A percentile compares a stretch with the other conserved stretches of the same genome.
These are phyloP conservation scores for Branchipolynoe longqiensis DNA, from an alignment of 2,888 invertebrate species.

Conservation along the genomic window DNA sequence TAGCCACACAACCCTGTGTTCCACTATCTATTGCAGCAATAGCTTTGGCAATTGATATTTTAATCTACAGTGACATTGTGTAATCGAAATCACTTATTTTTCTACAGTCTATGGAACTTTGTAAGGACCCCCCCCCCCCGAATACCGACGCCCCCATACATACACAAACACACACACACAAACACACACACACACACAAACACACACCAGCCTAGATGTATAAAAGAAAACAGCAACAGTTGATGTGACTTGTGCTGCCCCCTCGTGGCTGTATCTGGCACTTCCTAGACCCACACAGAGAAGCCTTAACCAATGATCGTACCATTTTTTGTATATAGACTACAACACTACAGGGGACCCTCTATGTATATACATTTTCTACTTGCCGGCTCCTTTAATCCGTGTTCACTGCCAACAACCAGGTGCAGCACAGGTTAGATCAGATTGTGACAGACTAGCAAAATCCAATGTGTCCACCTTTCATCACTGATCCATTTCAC, in stretches of 20 bases:
- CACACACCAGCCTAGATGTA: conserved; percentile 56
- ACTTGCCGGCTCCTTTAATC: conserved; percentile 34
- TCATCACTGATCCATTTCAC: conserved; percentile 57
- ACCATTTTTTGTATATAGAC: conserved; percentile 53
- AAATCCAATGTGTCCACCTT: conserved; percentile 58
- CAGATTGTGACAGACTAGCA: conserved; percentile 52
- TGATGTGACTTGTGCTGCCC: conserved; percentile 54
- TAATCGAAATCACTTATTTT: conserved; percentile 60
- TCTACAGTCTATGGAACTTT: conserved; percentile 60
- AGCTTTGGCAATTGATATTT: conserved; percentile 55
- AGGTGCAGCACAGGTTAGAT: conserved; percentile 56
- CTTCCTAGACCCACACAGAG: conserved; percentile 35
- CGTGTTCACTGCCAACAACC: conserved; percentile 18
- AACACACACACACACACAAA: too few relatives aligned
- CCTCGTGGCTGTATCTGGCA: conserved; percentile 33
- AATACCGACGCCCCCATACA: too few relatives aligned
- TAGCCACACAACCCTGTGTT: conserved; percentile 24
- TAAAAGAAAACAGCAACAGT: conserved; percentile 44
- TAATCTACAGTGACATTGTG: conserved; percentile 54
- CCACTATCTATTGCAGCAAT: conserved; percentile 53
- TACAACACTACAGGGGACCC: background rate
- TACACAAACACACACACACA: too few relatives aligned
- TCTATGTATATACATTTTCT: conserved; percentile 51
- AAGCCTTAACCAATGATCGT: conserved; percentile 47
- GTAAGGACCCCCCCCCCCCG: conserved; percentile 43